A percentile compares a stretch with the other conserved stretches of the same genome.
phyloP scores from a whole-genome alignment of 2,888 invertebrate genomes.

The Esperia sulphurella region DNA sequence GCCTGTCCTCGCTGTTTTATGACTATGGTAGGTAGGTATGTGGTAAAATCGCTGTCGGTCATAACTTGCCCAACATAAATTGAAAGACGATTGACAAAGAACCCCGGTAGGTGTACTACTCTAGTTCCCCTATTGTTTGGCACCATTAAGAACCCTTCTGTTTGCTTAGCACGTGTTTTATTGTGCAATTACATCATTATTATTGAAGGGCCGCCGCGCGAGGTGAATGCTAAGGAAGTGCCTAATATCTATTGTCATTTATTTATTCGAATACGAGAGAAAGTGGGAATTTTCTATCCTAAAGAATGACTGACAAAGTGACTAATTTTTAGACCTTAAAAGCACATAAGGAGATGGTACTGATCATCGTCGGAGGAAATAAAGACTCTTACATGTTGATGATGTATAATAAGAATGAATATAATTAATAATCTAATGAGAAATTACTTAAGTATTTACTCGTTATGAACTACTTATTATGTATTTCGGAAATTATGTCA shows the following conservation, averaged over 20 bases:
- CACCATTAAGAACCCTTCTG: constrained; percentile 49
- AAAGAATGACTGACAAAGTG: neutral
- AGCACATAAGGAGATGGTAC: too few species aligned
- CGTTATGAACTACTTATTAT: too few species aligned
- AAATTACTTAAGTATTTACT: too few species aligned
- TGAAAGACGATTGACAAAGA: constrained; percentile 17
- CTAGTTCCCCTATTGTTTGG: constrained; percentile 50
- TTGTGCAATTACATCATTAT: constrained; percentile 71
- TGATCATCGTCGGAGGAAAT: too few species aligned
- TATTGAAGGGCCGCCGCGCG: constrained; percentile 42
- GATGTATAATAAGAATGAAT: too few species aligned
- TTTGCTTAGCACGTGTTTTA: constrained; percentile 70
- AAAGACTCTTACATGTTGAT: too few species aligned
- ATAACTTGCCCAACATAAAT: constrained; percentile 14
- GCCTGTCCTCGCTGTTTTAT: too few species aligned
- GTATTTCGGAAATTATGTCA: too few species aligned
- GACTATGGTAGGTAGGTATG: too few species aligned
- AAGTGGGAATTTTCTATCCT: neutral
- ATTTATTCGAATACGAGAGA: neutral
- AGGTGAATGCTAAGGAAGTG: constrained; percentile 53
- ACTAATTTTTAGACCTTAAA: neutral
- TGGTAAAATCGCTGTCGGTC: neutral
- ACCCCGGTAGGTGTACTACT: constrained; percentile 43
- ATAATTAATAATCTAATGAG: too few species aligned
- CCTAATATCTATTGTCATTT: constrained; percentile 41